Evolutionary conservation across 2,888 invertebrate genomes (phyloP).

Genomic region (Perizoma flavofasciatum): DNA sequence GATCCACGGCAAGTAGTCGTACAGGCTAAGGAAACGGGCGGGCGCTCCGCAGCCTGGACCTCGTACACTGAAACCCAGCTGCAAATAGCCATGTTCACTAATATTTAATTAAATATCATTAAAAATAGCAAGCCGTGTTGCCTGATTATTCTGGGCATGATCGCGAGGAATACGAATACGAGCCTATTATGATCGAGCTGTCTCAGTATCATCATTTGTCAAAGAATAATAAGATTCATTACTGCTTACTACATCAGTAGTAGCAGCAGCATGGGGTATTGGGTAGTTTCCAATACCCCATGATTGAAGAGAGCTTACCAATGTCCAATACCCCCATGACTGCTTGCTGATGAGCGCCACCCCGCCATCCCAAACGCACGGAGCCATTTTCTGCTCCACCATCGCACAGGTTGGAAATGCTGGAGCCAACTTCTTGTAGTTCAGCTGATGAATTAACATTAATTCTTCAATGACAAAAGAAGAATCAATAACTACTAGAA

Average conservation of each 20-base stretch:
- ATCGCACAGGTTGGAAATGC: constrained; percentile 53
- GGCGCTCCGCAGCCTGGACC: constrained; percentile 68
- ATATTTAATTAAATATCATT: no score
- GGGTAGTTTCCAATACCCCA: background rate
- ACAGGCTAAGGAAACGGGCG: constrained; percentile 56
- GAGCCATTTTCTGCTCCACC: constrained; percentile 25
- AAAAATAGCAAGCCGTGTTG: no score
- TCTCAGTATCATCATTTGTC: no score
- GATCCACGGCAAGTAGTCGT: constrained; percentile 61
- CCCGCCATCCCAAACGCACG: constrained; percentile 69
- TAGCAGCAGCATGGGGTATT: no score
- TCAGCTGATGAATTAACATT: constrained; percentile 44
- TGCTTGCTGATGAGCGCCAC: constrained; percentile 56
- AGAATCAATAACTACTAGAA: no score
- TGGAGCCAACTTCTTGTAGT: constrained; percentile 56
- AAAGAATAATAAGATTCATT: no score
- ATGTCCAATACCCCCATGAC: constrained; percentile 62
- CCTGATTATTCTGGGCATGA: no score
- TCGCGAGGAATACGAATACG: no score
- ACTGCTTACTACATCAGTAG: no score
- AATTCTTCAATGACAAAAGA: no score
- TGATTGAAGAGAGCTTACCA: constrained; percentile 45
- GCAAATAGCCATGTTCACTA: background rate
- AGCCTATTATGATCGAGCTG: no score
- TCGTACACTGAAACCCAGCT: constrained; percentile 63